Conservation (phyloP, 2,113 vertebrate genomes). For the Odontophorus gujanensis region DNA sequence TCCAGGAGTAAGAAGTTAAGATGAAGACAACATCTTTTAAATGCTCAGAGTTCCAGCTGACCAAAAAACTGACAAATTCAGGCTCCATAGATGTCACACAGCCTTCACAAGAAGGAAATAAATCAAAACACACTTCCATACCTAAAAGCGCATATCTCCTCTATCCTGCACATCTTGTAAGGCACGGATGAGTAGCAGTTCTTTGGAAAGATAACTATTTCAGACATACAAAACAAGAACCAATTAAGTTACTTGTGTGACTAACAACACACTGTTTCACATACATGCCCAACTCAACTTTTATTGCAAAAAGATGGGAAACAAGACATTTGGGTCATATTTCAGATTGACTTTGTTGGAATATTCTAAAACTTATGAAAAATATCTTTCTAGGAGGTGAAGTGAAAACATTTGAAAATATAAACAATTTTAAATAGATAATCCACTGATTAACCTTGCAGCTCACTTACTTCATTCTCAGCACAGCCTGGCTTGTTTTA, state of each 20-base stretch:
- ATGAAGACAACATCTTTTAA: not conserved
- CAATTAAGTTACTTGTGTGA: not conserved
- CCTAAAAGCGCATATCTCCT: not conserved
- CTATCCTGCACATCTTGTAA: not conserved
- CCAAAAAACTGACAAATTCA: not conserved
- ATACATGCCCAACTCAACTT: not conserved
- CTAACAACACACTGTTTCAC: not conserved
- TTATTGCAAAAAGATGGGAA: not conserved
- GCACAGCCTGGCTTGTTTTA: not conserved
- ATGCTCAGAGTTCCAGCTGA: not conserved
- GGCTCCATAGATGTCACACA: not conserved
- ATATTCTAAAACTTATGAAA: not conserved
- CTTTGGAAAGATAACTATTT: not conserved
- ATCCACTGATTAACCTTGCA: not conserved
- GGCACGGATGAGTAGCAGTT: not conserved
- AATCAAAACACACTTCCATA: not conserved
- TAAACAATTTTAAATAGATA: not conserved
- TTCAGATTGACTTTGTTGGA: not conserved
- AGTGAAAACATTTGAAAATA: not conserved
- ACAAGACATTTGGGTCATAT: not conserved
- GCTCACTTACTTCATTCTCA: not conserved
- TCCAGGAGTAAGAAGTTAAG: not conserved
- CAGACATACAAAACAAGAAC: not conserved
- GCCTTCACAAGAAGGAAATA: not conserved
- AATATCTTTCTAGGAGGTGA: rapidly evolving